A percentile compares a stretch with the other conserved stretches of the same genome.
These are phyloP conservation scores for Oscheius sp. DNA, from an alignment of 2,888 invertebrate genomes.

Conservation along the genomic window DNA sequence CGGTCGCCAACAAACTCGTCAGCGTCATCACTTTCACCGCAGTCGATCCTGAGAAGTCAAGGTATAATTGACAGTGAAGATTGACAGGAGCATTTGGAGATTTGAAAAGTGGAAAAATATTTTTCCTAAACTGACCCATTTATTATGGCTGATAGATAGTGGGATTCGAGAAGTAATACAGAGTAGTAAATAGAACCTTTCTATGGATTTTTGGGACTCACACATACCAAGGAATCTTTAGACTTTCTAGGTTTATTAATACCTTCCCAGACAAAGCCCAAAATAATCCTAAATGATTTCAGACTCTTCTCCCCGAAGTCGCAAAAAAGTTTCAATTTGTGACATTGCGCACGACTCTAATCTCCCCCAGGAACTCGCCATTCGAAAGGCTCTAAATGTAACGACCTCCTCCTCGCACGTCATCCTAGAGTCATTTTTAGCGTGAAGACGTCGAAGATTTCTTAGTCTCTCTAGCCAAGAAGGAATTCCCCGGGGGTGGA, in stretches of 20 bases:
- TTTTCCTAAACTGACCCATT: too few species aligned
- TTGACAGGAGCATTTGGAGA: too few species aligned
- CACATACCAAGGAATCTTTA: too few species aligned
- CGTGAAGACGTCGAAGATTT: slow-evolving; percentile 25
- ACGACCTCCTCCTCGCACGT: not conserved
- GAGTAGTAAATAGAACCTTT: too few species aligned
- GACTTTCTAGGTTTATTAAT: not conserved
- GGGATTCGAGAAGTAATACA: too few species aligned
- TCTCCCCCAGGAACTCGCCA: slow-evolving; percentile 19
- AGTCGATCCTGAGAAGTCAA: slow-evolving; percentile 14
- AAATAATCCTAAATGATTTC: not conserved
- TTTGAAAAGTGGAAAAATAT: too few species aligned
- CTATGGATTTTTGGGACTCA: too few species aligned
- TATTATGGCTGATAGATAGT: too few species aligned
- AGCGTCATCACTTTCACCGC: slow-evolving; percentile 9
- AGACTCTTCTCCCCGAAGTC: slow-evolving; percentile 25
- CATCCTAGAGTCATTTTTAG: not conserved
- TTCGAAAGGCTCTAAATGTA: slow-evolving; percentile 23
- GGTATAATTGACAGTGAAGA: too few species aligned
- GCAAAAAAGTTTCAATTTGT: slow-evolving; percentile 21
- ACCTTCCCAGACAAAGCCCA: not conserved
- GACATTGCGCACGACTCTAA: slow-evolving; percentile 17
- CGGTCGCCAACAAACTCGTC: not conserved
- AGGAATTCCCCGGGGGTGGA: slow-evolving; percentile 20
- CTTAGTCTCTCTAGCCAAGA: slow-evolving; percentile 17